Percentiles rank a stretch among this genome's conserved stretches.
These are phyloP conservation scores for Callorhinus ursinus DNA, from an alignment of 2,113 vertebrate species.

Conservation along the genomic window DNA sequence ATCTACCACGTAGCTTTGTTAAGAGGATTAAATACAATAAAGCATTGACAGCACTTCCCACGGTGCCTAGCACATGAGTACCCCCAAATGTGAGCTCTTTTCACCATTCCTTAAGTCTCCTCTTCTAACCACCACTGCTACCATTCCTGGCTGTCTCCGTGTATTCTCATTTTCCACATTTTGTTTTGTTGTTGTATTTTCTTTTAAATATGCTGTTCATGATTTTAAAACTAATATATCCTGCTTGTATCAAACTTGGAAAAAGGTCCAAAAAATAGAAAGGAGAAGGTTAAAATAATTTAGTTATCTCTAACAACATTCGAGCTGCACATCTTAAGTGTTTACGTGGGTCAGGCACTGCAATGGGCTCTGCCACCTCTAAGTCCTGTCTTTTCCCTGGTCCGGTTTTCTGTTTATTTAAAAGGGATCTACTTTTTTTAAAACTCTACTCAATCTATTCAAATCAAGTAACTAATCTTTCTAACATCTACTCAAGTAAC, in stretches of 20 bases:
- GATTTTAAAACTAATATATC: conserved; percentile 1
- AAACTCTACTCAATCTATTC: background rate
- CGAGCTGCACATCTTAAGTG: background rate
- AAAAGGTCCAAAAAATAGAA: background rate
- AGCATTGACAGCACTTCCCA: background rate
- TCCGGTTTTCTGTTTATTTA: background rate
- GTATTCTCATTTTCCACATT: background rate
- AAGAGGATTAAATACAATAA: background rate
- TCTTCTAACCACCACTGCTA: background rate
- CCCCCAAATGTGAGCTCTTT: background rate
- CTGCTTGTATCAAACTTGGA: background rate
- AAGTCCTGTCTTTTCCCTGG: background rate
- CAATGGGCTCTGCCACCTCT: background rate
- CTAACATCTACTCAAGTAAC: background rate
- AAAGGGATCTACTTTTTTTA: background rate
- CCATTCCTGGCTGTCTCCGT: background rate
- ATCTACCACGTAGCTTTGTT: background rate
- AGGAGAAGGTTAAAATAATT: background rate
- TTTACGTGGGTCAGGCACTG: background rate
- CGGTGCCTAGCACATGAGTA: background rate
- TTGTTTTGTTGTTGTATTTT: background rate
- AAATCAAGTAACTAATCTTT: conserved; percentile 5
- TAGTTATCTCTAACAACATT: background rate
- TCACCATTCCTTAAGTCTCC: background rate
- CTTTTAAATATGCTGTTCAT: conserved; percentile 15